A percentile compares a stretch with the other conserved stretches of the same genome.
phyloP scores from a whole-genome alignment of 2,888 invertebrate genomes.

The Mesorhabditis spiculigera region DNA sequence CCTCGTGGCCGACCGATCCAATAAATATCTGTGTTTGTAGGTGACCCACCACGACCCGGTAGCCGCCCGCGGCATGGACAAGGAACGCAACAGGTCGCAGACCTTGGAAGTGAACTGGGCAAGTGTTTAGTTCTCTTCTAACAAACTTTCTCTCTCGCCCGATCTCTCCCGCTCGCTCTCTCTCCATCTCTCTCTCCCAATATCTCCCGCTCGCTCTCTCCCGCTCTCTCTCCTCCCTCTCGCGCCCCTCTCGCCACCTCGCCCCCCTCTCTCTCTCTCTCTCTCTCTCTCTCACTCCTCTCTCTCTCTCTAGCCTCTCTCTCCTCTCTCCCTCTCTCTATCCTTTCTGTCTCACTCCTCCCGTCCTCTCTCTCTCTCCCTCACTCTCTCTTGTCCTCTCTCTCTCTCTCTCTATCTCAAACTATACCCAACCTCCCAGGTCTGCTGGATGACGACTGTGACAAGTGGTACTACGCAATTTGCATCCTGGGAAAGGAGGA shows the following conservation, averaged over 20 bases:
- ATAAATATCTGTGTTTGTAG: neutral
- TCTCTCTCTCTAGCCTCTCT: neutral
- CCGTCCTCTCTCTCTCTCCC: too few relatives aligned
- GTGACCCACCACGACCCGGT: slow-evolving; percentile 8
- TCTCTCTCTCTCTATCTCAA: too few relatives aligned
- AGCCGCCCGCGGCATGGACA: neutral
- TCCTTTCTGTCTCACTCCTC: too few relatives aligned
- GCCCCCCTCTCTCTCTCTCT: too few relatives aligned
- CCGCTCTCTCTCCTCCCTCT: too few relatives aligned
- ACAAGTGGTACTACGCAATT: slow-evolving; percentile 59
- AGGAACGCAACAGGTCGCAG: slow-evolving; percentile 21
- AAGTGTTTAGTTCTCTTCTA: neutral
- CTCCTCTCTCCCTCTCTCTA: too few relatives aligned
- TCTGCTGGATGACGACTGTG: slow-evolving; percentile 59
- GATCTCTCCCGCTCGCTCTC: too few relatives aligned
- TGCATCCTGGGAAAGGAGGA: slow-evolving; percentile 56
- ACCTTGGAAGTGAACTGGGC: slow-evolving; percentile 28
- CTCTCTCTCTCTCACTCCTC: neutral
- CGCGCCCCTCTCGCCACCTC: too few relatives aligned
- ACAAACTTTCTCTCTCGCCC: neutral
- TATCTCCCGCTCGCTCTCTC: too few relatives aligned
- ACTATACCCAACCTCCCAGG: slow-evolving; percentile 30
- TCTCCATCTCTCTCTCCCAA: too few relatives aligned
- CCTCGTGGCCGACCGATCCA: too few relatives aligned
- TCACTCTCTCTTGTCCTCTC: too few relatives aligned